These are phyloP conservation scores for Orthonyx spaldingii DNA, from an alignment of 2,113 vertebrate species.

Conservation along the genomic window DNA sequence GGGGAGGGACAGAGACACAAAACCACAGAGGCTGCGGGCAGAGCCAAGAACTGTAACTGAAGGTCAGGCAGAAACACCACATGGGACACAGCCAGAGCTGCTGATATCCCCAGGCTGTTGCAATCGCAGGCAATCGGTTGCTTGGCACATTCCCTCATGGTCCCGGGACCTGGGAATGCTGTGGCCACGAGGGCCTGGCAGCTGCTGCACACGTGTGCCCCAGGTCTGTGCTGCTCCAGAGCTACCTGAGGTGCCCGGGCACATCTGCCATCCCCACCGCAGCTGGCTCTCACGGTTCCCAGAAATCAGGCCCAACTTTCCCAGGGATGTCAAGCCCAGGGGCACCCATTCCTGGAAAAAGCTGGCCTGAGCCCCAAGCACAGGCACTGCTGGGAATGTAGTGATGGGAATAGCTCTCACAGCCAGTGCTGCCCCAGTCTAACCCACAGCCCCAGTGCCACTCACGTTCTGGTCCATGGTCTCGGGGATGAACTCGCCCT, in stretches of 20 bases:
- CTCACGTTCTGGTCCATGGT: conserved; percentile 81
- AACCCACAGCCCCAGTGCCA: rapidly evolving
- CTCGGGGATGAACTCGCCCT: conserved; percentile 91
- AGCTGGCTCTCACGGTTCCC: background rate
- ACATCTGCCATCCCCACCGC: background rate
- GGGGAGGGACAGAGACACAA: background rate
- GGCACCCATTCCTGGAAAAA: background rate
- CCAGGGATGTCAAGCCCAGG: rapidly evolving
- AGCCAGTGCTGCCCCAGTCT: rapidly evolving
- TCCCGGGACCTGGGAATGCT: background rate
- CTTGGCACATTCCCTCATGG: background rate
- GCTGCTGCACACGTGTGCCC: background rate
- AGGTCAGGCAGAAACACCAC: background rate
- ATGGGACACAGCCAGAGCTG: background rate
- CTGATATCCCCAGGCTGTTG: background rate
- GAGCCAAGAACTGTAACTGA: background rate
- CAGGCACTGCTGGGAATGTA: background rate
- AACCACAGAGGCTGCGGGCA: background rate
- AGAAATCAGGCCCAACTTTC: background rate
- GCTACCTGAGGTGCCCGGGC: background rate
- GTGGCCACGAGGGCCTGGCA: background rate
- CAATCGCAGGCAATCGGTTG: background rate
- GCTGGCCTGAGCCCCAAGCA: background rate
- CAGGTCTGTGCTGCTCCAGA: background rate
- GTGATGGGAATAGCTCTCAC: rapidly evolving